Conservation (phyloP, 2,888 invertebrate species). For the Tortricodes alternella region DNA sequence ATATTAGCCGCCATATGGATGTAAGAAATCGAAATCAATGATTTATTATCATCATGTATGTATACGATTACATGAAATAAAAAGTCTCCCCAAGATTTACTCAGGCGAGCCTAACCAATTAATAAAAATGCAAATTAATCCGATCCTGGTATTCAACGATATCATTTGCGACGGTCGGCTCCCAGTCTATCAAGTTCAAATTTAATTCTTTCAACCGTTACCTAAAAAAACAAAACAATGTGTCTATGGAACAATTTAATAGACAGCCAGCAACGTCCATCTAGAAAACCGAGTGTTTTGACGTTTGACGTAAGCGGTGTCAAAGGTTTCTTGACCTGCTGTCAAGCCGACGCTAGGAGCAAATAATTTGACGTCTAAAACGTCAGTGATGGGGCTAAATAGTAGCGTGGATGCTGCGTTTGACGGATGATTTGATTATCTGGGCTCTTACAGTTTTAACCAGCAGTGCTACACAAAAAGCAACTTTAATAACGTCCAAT, state of each 20-base stretch:
- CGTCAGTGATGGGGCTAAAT: slow-evolving; percentile 24
- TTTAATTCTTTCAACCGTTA: slow-evolving; percentile 15
- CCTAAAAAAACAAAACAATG: slow-evolving; percentile 7
- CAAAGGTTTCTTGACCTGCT: slow-evolving; percentile 27
- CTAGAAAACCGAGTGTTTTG: slow-evolving; percentile 29
- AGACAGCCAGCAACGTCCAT: slow-evolving; percentile 30
- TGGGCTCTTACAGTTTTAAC: slow-evolving; percentile 11
- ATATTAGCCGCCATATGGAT: no score
- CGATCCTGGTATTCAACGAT: not conserved
- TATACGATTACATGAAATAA: no score
- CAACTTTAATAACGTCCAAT: no score
- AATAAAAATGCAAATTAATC: not conserved
- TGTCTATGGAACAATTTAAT: slow-evolving; percentile 28
- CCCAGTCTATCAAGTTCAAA: not conserved
- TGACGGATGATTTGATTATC: slow-evolving; percentile 27
- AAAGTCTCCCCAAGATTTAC: no score
- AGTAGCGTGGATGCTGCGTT: slow-evolving; percentile 19
- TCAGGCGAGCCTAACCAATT: no score
- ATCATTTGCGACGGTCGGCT: not conserved
- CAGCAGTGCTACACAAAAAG: not conserved
- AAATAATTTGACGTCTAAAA: slow-evolving; percentile 39
- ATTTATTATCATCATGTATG: no score
- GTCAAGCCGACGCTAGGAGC: slow-evolving; percentile 32
- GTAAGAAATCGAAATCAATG: no score
- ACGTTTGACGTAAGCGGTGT: slow-evolving; percentile 31